Conservation (phyloP, 30 jellyfish, hydroid and myxozoan genomes). For the Cassiopea andromeda region DNA sequence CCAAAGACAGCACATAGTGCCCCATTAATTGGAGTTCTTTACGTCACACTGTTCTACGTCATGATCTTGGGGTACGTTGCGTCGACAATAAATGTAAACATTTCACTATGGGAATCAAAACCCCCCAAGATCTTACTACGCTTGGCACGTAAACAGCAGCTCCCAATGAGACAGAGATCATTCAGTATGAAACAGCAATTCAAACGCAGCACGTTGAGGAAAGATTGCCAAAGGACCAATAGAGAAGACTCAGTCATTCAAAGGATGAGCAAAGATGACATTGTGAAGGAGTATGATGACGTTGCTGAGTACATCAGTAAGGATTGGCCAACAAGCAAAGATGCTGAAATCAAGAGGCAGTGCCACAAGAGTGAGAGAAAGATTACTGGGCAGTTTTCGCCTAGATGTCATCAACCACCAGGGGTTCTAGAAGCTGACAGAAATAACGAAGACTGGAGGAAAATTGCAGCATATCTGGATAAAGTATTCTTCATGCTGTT, state of each 20-base stretch:
- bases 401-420: not conserved
- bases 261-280: not conserved
- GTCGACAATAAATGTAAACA: slow-evolving; percentile 23
- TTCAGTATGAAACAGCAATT: not conserved
- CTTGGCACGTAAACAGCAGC: slow-evolving; percentile 22
- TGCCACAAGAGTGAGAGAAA: not conserved
- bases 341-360: not conserved
- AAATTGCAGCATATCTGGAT: slow-evolving; percentile 29
- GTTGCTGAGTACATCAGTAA: not conserved
- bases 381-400: not conserved
- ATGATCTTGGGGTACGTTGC: slow-evolving; percentile 49
- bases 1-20: slow-evolving; percentile 78
- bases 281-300: slow-evolving; percentile 2
- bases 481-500: slow-evolving; percentile 36
- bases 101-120: slow-evolving; percentile 19
- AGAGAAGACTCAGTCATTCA: not conserved
- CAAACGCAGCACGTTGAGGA: not conserved
- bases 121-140: slow-evolving; percentile 63
- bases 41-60: slow-evolving; percentile 62
- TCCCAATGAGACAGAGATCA: not conserved
- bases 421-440: not conserved
- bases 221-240: not conserved
- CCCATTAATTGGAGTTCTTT: slow-evolving; percentile 77
- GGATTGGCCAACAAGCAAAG: not conserved
- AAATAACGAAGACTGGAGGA: slow-evolving; percentile 47